Evolutionary conservation across 2,113 vertebrate genomes (phyloP).

Genomic region (Psammodynastes pulverulentus): DNA sequence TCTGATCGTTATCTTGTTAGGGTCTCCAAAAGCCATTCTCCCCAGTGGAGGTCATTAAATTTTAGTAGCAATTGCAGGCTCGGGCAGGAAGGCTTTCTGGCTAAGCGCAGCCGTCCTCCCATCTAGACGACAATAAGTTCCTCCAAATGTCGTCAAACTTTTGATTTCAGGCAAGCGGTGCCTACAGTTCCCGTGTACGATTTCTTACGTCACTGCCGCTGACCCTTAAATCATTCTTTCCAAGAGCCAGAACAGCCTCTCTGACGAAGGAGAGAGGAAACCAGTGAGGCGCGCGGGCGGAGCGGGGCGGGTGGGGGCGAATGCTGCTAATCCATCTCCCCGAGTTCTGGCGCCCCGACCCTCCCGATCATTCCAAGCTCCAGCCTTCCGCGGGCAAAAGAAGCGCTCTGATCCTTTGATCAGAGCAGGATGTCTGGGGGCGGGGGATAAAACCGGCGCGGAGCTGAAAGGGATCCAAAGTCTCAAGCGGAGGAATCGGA

Average conservation of each 20-base stretch:
- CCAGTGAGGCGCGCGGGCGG: background rate
- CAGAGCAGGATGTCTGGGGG: background rate
- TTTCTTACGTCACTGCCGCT: background rate
- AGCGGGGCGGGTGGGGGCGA: background rate
- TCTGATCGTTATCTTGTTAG: conserved; percentile 33
- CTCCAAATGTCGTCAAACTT: background rate
- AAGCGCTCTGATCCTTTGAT: background rate
- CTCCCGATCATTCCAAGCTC: background rate
- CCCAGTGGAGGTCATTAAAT: background rate
- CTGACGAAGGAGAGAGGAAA: background rate
- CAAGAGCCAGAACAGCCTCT: background rate
- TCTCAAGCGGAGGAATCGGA: background rate
- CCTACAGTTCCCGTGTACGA: background rate
- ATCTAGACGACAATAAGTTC: background rate
- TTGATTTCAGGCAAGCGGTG: background rate
- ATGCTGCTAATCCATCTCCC: background rate
- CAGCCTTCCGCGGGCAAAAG: background rate
- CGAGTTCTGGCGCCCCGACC: background rate
- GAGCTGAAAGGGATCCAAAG: background rate
- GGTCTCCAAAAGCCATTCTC: background rate
- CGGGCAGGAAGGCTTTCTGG: background rate
- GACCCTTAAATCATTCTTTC: background rate
- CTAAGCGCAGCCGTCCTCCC: background rate
- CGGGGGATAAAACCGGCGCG: background rate
- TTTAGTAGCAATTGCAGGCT: background rate